Evolutionary conservation across 2,113 vertebrate species (phyloP).

Genomic region (Amia ocellicauda): DNA sequence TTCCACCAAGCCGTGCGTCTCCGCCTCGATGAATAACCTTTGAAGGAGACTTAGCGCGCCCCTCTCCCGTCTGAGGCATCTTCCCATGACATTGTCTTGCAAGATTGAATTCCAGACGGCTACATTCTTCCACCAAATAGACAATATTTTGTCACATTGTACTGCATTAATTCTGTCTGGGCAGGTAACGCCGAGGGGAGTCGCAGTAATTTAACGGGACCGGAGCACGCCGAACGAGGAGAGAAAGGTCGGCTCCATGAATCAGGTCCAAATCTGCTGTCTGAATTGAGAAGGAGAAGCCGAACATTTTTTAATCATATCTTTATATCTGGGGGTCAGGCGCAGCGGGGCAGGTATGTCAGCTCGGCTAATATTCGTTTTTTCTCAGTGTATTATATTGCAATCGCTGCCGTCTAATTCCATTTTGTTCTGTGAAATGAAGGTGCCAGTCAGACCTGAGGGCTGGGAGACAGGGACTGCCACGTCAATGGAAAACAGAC

Average conservation of each 20-base stretch:
- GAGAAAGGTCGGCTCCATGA: constrained; percentile 55
- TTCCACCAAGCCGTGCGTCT: constrained; percentile 20
- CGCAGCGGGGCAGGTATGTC: constrained; percentile 42
- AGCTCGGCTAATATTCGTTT: constrained; percentile 47
- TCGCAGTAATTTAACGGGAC: constrained; percentile 67
- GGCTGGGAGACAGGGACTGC: constrained; percentile 32
- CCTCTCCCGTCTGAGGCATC: constrained; percentile 35
- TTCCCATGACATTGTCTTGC: constrained; percentile 55
- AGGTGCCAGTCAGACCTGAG: constrained; percentile 51
- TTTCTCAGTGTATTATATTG: constrained; percentile 46
- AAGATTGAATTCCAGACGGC: constrained; percentile 64
- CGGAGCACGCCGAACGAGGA: constrained; percentile 41
- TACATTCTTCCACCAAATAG: constrained; percentile 67
- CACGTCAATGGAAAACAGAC: constrained; percentile 26
- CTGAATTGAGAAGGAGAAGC: constrained; percentile 45
- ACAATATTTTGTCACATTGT: constrained; percentile 68
- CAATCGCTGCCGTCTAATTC: constrained; percentile 48
- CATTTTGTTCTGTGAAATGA: constrained; percentile 56
- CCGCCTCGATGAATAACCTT: constrained; percentile 23
- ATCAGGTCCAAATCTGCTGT: constrained; percentile 48
- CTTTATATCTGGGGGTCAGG: constrained; percentile 55
- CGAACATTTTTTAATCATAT: constrained; percentile 51
- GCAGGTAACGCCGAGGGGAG: constrained; percentile 61
- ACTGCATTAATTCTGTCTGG: constrained; percentile 66
- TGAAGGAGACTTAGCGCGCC: constrained; percentile 31